Percentiles rank a stretch among this genome's conserved stretches.
Conservation (phyloP, 2,888 invertebrate species). For the Oxyteleia sp. region DNA sequence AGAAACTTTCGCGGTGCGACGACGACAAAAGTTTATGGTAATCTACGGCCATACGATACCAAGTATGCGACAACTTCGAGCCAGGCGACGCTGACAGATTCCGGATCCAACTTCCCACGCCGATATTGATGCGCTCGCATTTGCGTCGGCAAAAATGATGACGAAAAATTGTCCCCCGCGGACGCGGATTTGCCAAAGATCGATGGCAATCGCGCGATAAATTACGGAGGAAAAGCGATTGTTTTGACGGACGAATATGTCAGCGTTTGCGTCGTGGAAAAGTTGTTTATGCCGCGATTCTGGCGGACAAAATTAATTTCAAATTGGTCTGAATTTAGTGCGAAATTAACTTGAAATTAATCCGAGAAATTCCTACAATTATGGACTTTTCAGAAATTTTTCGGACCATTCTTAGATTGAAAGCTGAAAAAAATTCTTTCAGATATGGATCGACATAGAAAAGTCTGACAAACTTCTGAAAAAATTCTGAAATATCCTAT, state of each 20-base stretch:
- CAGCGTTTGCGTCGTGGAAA: not conserved
- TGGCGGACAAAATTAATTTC: too few species aligned
- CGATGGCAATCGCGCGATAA: slow-evolving; percentile 34
- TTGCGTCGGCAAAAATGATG: slow-evolving; percentile 35
- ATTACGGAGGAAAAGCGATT: slow-evolving; percentile 6
- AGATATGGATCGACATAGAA: too few species aligned
- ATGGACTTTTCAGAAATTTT: too few species aligned
- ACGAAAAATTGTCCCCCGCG: slow-evolving; percentile 19
- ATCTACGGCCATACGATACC: slow-evolving; percentile 61
- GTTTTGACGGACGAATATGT: not conserved
- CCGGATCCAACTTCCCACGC: slow-evolving; percentile 77
- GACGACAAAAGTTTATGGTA: slow-evolving; percentile 68
- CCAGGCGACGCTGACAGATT: slow-evolving; percentile 79
- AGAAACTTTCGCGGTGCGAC: slow-evolving; percentile 63
- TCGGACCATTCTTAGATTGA: too few species aligned
- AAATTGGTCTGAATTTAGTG: too few species aligned
- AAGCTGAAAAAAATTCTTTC: too few species aligned
- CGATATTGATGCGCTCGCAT: slow-evolving; percentile 51
- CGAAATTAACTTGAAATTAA: too few species aligned
- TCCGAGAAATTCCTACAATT: too few species aligned
- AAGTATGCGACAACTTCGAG: slow-evolving; percentile 77
- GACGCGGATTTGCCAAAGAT: slow-evolving; percentile 47
- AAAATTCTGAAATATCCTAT: too few species aligned
- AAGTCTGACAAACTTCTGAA: too few species aligned
- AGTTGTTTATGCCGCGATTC: too few species aligned